Evolutionary conservation across 2,113 vertebrate genomes (phyloP).

Genomic region (Agelaius tricolor): DNA sequence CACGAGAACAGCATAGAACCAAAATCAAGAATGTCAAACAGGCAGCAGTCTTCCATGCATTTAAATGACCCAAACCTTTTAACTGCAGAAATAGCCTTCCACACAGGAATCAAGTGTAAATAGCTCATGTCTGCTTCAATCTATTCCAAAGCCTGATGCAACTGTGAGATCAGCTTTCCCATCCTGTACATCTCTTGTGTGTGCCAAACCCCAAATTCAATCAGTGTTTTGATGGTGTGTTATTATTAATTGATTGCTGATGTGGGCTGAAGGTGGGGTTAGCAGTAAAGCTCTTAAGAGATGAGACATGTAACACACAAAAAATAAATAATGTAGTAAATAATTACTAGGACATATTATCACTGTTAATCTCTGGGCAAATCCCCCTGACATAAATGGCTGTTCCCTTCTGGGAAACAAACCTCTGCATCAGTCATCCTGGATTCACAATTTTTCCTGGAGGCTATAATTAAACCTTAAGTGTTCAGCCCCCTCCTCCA

Average conservation of each 20-base stretch:
- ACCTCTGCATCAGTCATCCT: background rate
- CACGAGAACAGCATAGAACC: background rate
- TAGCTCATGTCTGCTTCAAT: constrained; percentile 17
- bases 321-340: constrained; percentile 47
- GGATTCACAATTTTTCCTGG: background rate
- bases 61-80: constrained; percentile 4
- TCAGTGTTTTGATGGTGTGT: rapidly evolving
- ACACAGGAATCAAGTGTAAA: constrained; percentile 49
- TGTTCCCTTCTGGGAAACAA: constrained; percentile 15
- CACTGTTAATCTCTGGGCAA: constrained; percentile 44
- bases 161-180: background rate
- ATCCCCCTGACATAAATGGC: constrained; percentile 20
- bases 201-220: background rate
- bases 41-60: background rate
- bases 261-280: background rate
- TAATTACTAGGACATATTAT: constrained; percentile 51
- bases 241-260: constrained; percentile 13
- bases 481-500: background rate
- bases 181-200: background rate
- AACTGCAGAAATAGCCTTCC: constrained; percentile 16
- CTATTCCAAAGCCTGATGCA: background rate
- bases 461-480: constrained; percentile 26
- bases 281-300: constrained; percentile 25
- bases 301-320: background rate
- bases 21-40: constrained; percentile 16